These are phyloP conservation scores for Heteromormyrus szaboi DNA, from an alignment of 2,797 vertebrate species.

Conservation along the genomic window DNA sequence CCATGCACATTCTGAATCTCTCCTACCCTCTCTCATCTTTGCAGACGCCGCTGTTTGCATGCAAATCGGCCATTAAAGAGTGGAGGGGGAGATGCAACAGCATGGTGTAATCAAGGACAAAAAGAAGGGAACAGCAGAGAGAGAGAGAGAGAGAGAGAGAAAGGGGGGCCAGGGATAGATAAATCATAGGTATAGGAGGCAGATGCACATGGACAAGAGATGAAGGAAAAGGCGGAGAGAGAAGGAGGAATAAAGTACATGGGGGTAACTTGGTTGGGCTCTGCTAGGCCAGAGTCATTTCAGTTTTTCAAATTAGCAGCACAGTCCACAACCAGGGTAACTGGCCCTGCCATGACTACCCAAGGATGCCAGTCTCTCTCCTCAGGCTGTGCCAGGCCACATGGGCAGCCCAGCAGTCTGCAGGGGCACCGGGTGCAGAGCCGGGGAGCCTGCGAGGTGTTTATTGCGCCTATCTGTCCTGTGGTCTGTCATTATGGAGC, in stretches of 20 bases:
- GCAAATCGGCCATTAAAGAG: slow-evolving; percentile 69
- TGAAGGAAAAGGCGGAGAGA: slow-evolving; percentile 21
- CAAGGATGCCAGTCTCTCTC: neutral
- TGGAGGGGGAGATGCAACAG: slow-evolving; percentile 58
- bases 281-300: neutral
- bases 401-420: neutral
- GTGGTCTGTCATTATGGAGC: slow-evolving; percentile 4
- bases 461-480: slow-evolving; percentile 17
- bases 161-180: slow-evolving; percentile 21
- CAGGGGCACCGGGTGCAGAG: neutral
- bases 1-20: slow-evolving; percentile 15
- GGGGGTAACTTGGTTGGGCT: slow-evolving; percentile 27
- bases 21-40: slow-evolving; percentile 53
- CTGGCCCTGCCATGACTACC: neutral
- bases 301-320: neutral
- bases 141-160: slow-evolving; percentile 32
- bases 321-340: neutral
- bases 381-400: neutral
- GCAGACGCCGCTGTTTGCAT: slow-evolving; percentile 67
- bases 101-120: slow-evolving; percentile 70
- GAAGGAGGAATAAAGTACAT: neutral
- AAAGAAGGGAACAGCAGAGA: slow-evolving; percentile 45
- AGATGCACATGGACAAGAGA: neutral
- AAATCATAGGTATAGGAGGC: slow-evolving; percentile 55
- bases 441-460: slow-evolving; percentile 11